phyloP scores from a whole-genome alignment of 1,140 invertebrate genomes.

The Saccostrea glomerata region DNA sequence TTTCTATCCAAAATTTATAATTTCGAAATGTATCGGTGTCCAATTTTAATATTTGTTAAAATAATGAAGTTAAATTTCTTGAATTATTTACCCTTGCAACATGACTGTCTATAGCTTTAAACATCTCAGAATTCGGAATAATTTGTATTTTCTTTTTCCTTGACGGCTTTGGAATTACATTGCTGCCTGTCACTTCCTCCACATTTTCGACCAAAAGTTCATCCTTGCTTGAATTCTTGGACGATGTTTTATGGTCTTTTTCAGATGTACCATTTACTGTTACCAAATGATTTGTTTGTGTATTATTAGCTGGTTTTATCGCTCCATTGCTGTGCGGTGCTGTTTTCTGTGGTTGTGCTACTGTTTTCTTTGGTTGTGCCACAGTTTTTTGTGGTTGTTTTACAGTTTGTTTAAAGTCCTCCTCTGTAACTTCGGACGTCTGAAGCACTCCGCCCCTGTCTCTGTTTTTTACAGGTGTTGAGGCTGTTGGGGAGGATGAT shows the following conservation, averaged over 20 bases:
- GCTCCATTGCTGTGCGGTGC: background rate
- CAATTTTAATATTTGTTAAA: background rate
- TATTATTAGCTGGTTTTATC: background rate
- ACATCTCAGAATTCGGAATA: background rate
- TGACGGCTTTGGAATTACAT: background rate
- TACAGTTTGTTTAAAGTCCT: background rate
- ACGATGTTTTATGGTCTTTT: background rate
- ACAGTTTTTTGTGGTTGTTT: background rate
- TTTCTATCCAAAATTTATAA: background rate
- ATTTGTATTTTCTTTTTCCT: constrained; percentile 16
- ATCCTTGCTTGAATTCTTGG: background rate
- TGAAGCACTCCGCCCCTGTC: background rate
- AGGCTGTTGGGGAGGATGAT: background rate
- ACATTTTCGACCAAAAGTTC: background rate
- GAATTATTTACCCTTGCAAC: constrained; percentile 1
- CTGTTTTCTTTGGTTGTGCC: background rate
- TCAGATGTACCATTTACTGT: background rate
- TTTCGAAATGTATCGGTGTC: background rate
- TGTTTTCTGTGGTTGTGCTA: background rate
- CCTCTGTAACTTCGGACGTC: background rate
- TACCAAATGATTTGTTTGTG: background rate
- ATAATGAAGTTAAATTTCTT: background rate
- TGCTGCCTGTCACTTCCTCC: background rate
- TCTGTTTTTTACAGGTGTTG: background rate
- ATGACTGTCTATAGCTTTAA: background rate